phyloP scores from a whole-genome alignment of 53 echinoderm and acorn worm genomes.

The Arbacia lixula region DNA sequence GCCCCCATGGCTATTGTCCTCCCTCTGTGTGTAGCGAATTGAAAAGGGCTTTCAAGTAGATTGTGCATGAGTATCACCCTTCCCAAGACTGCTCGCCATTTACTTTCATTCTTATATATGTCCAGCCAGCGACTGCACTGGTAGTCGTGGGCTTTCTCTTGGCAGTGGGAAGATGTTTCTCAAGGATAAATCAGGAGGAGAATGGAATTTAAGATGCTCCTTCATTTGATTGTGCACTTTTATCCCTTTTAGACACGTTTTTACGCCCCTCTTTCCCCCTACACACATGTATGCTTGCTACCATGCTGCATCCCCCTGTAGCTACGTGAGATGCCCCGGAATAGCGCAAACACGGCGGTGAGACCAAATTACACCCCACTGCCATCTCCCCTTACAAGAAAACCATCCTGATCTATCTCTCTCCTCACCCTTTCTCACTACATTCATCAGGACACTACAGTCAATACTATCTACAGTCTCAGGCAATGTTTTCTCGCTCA shows the following conservation, averaged over 20 bases:
- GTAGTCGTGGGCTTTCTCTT: slow-evolving; percentile 9
- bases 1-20: neutral
- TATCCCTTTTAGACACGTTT: neutral
- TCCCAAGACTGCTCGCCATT: too few species aligned
- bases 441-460: slow-evolving; percentile 19
- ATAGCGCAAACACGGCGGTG: neutral
- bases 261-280: too few species aligned
- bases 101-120: too few species aligned
- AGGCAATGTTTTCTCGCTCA: slow-evolving; percentile 30
- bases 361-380: slow-evolving; percentile 30
- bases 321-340: neutral
- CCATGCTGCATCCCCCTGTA: neutral
- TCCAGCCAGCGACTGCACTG: too few species aligned
- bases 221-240: neutral
- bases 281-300: neutral
- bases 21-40: slow-evolving; percentile 17
- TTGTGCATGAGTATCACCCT: too few species aligned
- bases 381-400: slow-evolving; percentile 43
- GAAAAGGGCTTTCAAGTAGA: neutral
- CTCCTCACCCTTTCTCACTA: slow-evolving; percentile 12
- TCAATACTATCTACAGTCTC: slow-evolving; percentile 23
- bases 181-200: slow-evolving; percentile 33
- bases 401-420: neutral
- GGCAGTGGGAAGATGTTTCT: slow-evolving; percentile 8
- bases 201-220: slow-evolving; percentile 20